phyloP scores from a whole-genome alignment of 1,140 invertebrate species.

The Myzus persicae region DNA sequence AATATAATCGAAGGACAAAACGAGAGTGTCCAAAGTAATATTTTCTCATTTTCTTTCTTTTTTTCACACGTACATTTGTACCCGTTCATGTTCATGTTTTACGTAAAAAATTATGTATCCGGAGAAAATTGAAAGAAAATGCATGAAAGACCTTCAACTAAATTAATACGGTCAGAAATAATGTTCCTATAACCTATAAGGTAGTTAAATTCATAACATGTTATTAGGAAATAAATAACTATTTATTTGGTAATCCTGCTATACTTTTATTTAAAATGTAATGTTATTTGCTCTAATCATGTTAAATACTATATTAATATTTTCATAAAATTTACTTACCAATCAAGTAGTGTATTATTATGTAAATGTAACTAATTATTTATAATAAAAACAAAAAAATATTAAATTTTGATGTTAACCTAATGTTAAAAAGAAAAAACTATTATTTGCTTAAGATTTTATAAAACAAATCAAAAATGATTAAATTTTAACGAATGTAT shows the following conservation, averaged over 20 bases:
- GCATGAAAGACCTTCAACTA: constrained; percentile 56
- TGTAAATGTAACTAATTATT: neutral
- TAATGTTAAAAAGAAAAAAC: too few relatives aligned
- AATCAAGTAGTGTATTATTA: neutral
- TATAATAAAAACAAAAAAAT: neutral
- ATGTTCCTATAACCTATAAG: neutral
- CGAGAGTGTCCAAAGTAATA: constrained; percentile 23
- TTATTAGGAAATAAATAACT: constrained; percentile 47
- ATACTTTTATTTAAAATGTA: neutral
- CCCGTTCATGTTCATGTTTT: neutral
- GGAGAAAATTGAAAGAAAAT: constrained; percentile 51
- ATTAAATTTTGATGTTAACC: too few relatives aligned
- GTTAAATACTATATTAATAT: neutral
- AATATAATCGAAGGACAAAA: constrained; percentile 45
- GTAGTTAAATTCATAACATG: constrained; percentile 5
- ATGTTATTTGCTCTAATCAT: neutral
- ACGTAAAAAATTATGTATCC: constrained; percentile 48
- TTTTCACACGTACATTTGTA: neutral
- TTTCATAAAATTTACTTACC: neutral
- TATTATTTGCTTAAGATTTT: too few relatives aligned
- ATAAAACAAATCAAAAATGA: too few relatives aligned
- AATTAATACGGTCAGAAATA: constrained; percentile 47
- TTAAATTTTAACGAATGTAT: too few relatives aligned
- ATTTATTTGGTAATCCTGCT: constrained; percentile 43
- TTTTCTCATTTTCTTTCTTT: neutral